These are phyloP conservation scores for Cephalopachus bancanus DNA, from an alignment of 2,797 vertebrate genomes.

Conservation along the genomic window DNA sequence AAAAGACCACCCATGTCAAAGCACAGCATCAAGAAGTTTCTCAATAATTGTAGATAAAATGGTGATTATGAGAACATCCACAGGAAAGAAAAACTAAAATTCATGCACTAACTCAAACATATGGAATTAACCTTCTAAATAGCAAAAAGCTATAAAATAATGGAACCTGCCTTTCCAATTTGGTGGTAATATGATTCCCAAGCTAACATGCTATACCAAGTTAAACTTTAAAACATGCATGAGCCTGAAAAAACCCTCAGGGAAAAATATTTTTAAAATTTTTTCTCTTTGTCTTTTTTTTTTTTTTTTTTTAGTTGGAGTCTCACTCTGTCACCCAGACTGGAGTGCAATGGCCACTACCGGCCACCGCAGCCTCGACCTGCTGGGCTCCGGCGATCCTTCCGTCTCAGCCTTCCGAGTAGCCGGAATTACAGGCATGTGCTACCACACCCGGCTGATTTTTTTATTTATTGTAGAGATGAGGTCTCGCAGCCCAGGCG, in stretches of 20 bases:
- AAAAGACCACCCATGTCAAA: not conserved
- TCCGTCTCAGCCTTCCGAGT: too few species aligned
- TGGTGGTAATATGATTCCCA: not conserved
- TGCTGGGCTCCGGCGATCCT: too few species aligned
- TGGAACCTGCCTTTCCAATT: not conserved
- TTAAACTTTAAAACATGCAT: not conserved
- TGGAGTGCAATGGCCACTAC: too few species aligned
- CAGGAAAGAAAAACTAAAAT: not conserved
- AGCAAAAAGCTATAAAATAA: not conserved
- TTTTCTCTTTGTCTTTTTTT: too few species aligned
- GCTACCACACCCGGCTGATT: too few species aligned
- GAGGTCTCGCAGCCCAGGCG: too few species aligned
- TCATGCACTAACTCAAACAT: not conserved
- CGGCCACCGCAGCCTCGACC: too few species aligned
- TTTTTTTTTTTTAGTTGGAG: too few species aligned
- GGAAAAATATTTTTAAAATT: too few species aligned
- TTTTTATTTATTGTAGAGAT: too few species aligned
- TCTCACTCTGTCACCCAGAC: too few species aligned
- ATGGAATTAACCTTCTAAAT: not conserved
- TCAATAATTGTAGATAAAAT: slow-evolving; percentile 5
- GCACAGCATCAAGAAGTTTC: not conserved
- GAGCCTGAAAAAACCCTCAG: not conserved
- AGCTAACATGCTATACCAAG: not conserved
- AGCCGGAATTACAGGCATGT: too few species aligned
- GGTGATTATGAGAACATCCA: not conserved